phyloP scores from a whole-genome alignment of 2,797 vertebrate genomes.

The Melopsittacus undulatus region DNA sequence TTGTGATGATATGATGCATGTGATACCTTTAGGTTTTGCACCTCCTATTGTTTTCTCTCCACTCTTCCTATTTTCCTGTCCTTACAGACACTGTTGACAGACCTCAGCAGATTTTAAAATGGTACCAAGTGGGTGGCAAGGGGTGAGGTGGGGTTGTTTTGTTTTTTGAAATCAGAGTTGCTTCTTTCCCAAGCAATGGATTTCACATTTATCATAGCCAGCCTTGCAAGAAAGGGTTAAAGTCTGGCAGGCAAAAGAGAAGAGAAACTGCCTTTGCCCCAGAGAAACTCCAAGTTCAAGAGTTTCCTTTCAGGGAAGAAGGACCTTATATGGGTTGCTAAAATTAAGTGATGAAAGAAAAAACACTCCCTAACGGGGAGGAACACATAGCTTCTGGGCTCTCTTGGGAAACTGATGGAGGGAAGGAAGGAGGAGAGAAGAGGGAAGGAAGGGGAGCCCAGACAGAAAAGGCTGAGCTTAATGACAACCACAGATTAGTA shows the following conservation, averaged over 20 bases:
- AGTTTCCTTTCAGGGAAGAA: background rate
- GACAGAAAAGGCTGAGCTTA: background rate
- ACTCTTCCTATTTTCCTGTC: background rate
- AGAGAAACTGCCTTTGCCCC: constrained; percentile 1
- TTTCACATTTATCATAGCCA: background rate
- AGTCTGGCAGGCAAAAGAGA: background rate
- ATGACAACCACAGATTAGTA: background rate
- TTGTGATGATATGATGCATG: background rate
- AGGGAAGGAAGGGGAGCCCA: background rate
- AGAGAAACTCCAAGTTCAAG: background rate
- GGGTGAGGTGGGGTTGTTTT: background rate
- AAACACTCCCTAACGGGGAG: background rate
- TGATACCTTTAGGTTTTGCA: background rate
- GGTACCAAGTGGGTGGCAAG: background rate
- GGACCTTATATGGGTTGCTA: background rate
- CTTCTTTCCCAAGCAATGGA: background rate
- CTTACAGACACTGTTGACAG: background rate
- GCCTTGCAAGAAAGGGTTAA: constrained; percentile 4
- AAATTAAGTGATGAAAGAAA: constrained; percentile 1
- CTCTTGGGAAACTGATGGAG: background rate
- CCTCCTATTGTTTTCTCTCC: background rate
- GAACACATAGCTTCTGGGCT: background rate
- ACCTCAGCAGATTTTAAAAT: background rate
- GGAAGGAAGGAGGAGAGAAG: background rate
- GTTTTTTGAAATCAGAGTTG: background rate